phyloP scores from a whole-genome alignment of 2,113 vertebrate genomes.

The Australoheros scitulus region DNA sequence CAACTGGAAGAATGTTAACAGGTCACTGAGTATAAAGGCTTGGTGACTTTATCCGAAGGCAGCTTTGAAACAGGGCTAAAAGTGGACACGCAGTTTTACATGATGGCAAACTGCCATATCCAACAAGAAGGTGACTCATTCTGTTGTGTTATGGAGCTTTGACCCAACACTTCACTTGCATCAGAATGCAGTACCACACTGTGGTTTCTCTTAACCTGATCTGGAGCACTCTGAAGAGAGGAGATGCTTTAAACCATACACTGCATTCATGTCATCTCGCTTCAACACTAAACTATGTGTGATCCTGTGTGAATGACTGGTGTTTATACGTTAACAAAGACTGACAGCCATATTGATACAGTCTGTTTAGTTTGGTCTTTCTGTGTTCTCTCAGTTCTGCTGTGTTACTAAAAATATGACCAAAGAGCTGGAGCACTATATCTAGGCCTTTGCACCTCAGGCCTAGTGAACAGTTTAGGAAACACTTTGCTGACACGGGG shows the following conservation, averaged over 20 bases:
- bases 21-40: slow-evolving; percentile 13
- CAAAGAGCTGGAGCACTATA: slow-evolving; percentile 44
- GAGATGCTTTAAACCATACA: background rate
- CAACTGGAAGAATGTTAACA: slow-evolving; percentile 13
- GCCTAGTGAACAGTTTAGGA: slow-evolving; percentile 22
- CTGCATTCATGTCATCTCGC: background rate
- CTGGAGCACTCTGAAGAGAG: background rate
- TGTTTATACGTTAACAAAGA: slow-evolving; percentile 4
- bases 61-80: slow-evolving; percentile 21
- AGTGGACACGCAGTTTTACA: background rate
- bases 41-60: background rate
- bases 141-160: slow-evolving; percentile 8
- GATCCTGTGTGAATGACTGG: background rate
- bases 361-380: slow-evolving; percentile 26
- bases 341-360: slow-evolving; percentile 22
- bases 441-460: slow-evolving; percentile 50
- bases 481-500: slow-evolving; percentile 44
- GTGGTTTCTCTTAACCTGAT: background rate
- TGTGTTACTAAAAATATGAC: slow-evolving; percentile 71
- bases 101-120: background rate
- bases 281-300: background rate
- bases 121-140: background rate
- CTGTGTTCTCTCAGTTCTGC: slow-evolving; percentile 49
- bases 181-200: slow-evolving; percentile 7
- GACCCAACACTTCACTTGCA: slow-evolving; percentile 16